Percentiles rank a stretch among this genome's conserved stretches.
phyloP scores from a whole-genome alignment of 2,888 invertebrate species.

The Mylabris sibirica region DNA sequence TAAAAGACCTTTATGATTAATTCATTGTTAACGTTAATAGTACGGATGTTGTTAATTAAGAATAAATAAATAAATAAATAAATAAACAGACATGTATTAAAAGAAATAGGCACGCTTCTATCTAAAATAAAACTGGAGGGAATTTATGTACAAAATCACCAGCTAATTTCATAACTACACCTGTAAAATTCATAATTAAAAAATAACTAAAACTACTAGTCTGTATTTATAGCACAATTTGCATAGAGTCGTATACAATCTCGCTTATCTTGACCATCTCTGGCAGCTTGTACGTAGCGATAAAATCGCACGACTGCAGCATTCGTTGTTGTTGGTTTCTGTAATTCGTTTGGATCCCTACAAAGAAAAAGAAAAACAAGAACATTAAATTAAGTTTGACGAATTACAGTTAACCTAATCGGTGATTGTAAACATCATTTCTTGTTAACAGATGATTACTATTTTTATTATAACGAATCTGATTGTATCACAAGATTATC shows the following conservation, averaged over 20 bases:
- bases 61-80: background rate
- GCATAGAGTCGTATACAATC: conserved; percentile 76
- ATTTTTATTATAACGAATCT: background rate
- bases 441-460: conserved; percentile 9
- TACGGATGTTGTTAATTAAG: background rate
- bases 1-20: background rate
- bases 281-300: conserved; percentile 80
- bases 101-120: background rate
- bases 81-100: background rate
- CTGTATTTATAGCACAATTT: conserved; percentile 74
- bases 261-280: conserved; percentile 82
- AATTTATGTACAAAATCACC: background rate
- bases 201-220: conserved; percentile 46
- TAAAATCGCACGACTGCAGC: conserved; percentile 77
- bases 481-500: background rate
- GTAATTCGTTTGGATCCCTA: conserved; percentile 79
- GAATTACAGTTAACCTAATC: conserved; percentile 2
- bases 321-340: conserved; percentile 72
- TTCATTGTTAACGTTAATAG: background rate
- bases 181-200: background rate
- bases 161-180: background rate
- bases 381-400: conserved; percentile 2
- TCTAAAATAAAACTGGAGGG: background rate
- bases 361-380: conserved; percentile 56
- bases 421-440: background rate